phyloP scores from a whole-genome alignment of 2,888 invertebrate genomes.

The Coleophora flavipennella region DNA sequence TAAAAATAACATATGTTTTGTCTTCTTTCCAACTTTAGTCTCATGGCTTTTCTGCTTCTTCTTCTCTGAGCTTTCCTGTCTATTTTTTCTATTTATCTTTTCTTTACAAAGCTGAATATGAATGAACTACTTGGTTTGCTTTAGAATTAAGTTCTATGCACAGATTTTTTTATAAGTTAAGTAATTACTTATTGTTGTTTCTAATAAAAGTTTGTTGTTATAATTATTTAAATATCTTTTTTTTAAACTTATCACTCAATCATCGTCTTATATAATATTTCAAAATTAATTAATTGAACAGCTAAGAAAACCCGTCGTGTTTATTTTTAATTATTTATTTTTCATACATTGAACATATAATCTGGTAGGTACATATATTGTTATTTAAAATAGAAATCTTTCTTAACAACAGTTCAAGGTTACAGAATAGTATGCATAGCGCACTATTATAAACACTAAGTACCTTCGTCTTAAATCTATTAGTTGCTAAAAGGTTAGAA shows the following conservation, averaged over 20 bases:
- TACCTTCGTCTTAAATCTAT: no score
- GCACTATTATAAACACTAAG: no score
- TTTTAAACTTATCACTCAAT: no score
- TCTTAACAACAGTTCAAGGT: constrained; percentile 50
- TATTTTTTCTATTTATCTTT: constrained; percentile 3
- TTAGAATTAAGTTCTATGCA: constrained; percentile 32
- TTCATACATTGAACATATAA: constrained; percentile 63
- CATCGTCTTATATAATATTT: no score
- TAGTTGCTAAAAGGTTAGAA: no score
- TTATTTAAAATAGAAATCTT: constrained; percentile 70
- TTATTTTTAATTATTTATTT: constrained; percentile 30
- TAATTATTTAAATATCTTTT: no score
- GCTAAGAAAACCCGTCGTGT: no score
- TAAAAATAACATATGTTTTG: background rate
- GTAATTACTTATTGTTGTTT: constrained; percentile 32
- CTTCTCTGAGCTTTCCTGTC: constrained; percentile 1
- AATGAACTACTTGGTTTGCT: constrained; percentile 43
- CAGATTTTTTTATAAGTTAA: constrained; percentile 33
- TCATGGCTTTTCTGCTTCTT: constrained; percentile 1
- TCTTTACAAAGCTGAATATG: constrained; percentile 2
- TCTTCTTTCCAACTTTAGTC: constrained; percentile 2
- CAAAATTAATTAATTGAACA: no score
- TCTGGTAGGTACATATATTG: constrained; percentile 59
- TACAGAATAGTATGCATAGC: constrained; percentile 24
- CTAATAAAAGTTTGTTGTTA: constrained; percentile 21